phyloP scores from a whole-genome alignment of 2,113 vertebrate species.

The Mellivora capensis region DNA sequence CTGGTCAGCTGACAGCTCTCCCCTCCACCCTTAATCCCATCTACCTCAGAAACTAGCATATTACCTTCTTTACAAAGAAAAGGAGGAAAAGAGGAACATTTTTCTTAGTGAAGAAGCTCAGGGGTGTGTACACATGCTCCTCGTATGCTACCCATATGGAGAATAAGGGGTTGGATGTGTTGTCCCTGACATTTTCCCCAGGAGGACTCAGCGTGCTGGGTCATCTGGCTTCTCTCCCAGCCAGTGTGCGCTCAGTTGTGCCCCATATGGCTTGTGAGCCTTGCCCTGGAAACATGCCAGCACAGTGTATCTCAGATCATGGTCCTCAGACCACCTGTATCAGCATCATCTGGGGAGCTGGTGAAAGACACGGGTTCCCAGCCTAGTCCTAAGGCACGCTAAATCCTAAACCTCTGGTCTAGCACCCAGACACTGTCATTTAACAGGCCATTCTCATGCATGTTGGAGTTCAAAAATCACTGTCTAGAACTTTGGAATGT shows the following conservation, averaged over 20 bases:
- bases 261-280: background rate
- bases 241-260: fast-evolving
- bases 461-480: background rate
- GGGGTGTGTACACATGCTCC: background rate
- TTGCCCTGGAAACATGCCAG: background rate
- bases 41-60: background rate
- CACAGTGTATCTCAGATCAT: background rate
- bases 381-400: background rate
- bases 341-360: background rate
- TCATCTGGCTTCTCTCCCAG: background rate
- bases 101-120: background rate
- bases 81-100: background rate
- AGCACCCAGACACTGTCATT: background rate
- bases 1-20: background rate
- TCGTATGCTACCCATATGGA: background rate
- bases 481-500: background rate
- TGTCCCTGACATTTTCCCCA: background rate
- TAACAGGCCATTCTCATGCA: background rate
- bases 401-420: background rate
- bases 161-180: background rate
- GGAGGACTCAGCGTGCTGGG: background rate
- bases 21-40: background rate
- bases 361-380: background rate
- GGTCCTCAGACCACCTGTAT: too few relatives aligned
- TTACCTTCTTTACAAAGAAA: background rate